Evolutionary conservation across 2,113 vertebrate species (phyloP), one percentile per base, ranked within the genome.

Genomic region (Herpetotheres cachinnans): DNA sequence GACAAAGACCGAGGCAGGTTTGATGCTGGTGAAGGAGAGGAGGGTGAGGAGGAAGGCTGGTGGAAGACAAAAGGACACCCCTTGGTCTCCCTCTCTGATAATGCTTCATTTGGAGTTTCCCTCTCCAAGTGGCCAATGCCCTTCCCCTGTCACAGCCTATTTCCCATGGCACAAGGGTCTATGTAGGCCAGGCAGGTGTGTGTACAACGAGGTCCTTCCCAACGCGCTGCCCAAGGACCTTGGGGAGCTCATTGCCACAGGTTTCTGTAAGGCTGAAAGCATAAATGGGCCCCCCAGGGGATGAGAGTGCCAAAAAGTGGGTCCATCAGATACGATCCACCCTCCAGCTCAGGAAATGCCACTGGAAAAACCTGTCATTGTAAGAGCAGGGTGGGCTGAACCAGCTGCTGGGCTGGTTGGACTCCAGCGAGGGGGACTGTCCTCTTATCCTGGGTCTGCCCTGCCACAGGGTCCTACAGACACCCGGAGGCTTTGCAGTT

Each of bases 11-110:
- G 52, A 96, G 34, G 36, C 20, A 6, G 98, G 98, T 93, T 66
- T 6, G 69, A 90, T 30, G 62, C 56, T 77, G 84, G 94, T 30
- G 84, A 95, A 84, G 61, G 98, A 98, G 40, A 98, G 74, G 67
- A 98, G 36, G 77, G 98, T 96, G 63, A 99, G 98, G 67, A 98
- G 24, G 69, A 99, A 98, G n/a, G 97, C 99, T 99, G 94, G 14
- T 11, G 49, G 58, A 80, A 70, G 87, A 77, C 40, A 78, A 78
- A 49, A 22, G 18, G 61, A 88, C n/a, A 44, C 1, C n/a, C 40
- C 66, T 71, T 20, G 55, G 11, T 61, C n/a, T 50, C 47, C 38
- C 49, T 30, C 25, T 9, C 42, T 36, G 49, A 29, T 5, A 4
- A 44, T 7, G 13, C 47, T n/a, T 40, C 40, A 22, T 13, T 19